Evolutionary conservation across 53 echinoderm and acorn worm species (phyloP).

Genomic region (Luidia sarsii): DNA sequence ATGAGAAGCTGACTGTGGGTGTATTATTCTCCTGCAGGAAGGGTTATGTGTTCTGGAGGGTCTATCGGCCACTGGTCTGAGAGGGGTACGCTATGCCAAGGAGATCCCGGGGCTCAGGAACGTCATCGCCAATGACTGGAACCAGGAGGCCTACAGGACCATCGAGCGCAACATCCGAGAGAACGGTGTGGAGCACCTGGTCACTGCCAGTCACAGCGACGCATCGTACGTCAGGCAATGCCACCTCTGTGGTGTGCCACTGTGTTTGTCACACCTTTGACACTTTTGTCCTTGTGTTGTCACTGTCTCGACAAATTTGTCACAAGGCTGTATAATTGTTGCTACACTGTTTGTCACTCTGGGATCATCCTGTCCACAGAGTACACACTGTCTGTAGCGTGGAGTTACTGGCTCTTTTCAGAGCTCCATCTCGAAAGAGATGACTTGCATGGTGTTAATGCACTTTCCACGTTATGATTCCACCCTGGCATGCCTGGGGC

Average conservation of each 20-base stretch:
- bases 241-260: background rate
- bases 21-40: too few relatives aligned
- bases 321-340: too few relatives aligned
- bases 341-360: too few relatives aligned
- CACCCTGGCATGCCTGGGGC: too few relatives aligned
- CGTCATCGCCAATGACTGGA: conserved; percentile 87
- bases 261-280: background rate
- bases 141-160: conserved; percentile 71
- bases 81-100: conserved; percentile 90
- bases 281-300: background rate
- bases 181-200: conserved; percentile 77
- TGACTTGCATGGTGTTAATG: too few relatives aligned
- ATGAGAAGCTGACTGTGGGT: too few relatives aligned
- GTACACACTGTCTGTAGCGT: too few relatives aligned
- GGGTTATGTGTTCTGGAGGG: conserved; percentile 86
- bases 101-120: conserved; percentile 85
- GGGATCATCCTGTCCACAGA: too few relatives aligned
- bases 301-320: background rate
- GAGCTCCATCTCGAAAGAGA: too few relatives aligned
- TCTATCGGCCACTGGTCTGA: conserved; percentile 88
- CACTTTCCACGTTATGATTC: too few relatives aligned
- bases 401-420: too few relatives aligned
- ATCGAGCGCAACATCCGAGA: conserved; percentile 86
- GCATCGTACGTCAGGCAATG: conserved; percentile 91
- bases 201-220: conserved; percentile 78